phyloP scores from a whole-genome alignment of 2,797 vertebrate species.

The Lepus townsendii region DNA sequence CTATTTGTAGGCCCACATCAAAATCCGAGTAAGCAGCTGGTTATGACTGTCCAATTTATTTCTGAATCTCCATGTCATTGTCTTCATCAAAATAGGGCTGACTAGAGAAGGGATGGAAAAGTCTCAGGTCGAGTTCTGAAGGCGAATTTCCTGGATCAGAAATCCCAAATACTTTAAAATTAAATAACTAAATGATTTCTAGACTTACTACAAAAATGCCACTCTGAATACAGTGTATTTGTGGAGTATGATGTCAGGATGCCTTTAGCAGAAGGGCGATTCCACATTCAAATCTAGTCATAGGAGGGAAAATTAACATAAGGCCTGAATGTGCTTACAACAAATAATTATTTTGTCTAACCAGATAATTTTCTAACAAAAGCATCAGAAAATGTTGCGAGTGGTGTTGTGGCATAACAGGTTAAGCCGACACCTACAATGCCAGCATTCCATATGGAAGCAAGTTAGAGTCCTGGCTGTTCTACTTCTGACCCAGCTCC shows the following conservation, averaged over 20 bases:
- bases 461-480: too few species aligned
- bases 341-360: slow-evolving; percentile 44
- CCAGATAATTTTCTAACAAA: slow-evolving; percentile 46
- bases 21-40: neutral
- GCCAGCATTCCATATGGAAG: too few species aligned
- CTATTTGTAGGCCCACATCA: neutral
- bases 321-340: slow-evolving; percentile 2
- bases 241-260: slow-evolving; percentile 40
- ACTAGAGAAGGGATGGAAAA: neutral
- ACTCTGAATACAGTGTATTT: slow-evolving; percentile 40
- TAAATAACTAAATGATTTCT: slow-evolving; percentile 59
- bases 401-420: too few species aligned
- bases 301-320: slow-evolving; percentile 40
- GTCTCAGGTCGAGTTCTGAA: slow-evolving; percentile 45
- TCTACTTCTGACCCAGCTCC: too few species aligned
- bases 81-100: neutral
- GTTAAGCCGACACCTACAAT: too few species aligned
- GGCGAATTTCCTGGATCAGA: slow-evolving; percentile 60
- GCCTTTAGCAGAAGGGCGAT: slow-evolving; percentile 38
- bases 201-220: slow-evolving; percentile 34
- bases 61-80: neutral
- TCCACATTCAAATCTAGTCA: slow-evolving; percentile 43
- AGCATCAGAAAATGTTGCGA: neutral
- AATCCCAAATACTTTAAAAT: slow-evolving; percentile 34
- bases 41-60: neutral